Evolutionary conservation across 2,888 invertebrate genomes (phyloP).

Genomic region (Malthinus flaveolus): DNA sequence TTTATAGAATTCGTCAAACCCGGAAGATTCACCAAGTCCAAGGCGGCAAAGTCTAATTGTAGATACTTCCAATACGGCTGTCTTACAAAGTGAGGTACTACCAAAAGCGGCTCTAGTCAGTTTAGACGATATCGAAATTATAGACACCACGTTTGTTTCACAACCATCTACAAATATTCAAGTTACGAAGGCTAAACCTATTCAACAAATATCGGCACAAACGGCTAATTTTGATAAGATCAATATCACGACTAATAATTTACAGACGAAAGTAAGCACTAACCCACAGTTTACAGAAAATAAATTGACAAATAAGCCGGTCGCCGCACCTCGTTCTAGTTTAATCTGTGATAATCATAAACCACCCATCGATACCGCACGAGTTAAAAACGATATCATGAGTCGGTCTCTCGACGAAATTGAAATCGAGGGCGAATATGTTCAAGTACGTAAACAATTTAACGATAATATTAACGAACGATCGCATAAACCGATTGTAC

Average conservation of each 20-base stretch:
- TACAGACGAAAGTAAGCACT: conserved; percentile 47
- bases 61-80: conserved; percentile 47
- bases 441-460: conserved; percentile 58
- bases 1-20: conserved; percentile 8
- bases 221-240: conserved; percentile 55
- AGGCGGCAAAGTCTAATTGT: conserved; percentile 32
- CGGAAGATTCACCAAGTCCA: conserved; percentile 16
- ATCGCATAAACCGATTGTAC: conserved; percentile 75
- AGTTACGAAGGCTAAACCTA: conserved; percentile 41
- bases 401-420: conserved; percentile 41
- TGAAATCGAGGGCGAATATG: conserved; percentile 48
- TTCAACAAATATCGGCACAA: conserved; percentile 54
- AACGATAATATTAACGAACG: conserved; percentile 50
- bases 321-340: conserved; percentile 60
- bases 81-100: conserved; percentile 20
- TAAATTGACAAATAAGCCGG: conserved; percentile 47
- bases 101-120: conserved; percentile 55
- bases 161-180: conserved; percentile 34
- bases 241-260: conserved; percentile 53
- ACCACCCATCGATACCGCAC: conserved; percentile 30
- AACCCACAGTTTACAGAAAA: conserved; percentile 19
- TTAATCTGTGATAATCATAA: conserved; percentile 34
- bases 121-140: conserved; percentile 57
- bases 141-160: conserved; percentile 36
- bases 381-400: conserved; percentile 33